These are phyloP conservation scores for Eudemis profundana DNA, from an alignment of 2,888 invertebrate species.

Conservation along the genomic window DNA sequence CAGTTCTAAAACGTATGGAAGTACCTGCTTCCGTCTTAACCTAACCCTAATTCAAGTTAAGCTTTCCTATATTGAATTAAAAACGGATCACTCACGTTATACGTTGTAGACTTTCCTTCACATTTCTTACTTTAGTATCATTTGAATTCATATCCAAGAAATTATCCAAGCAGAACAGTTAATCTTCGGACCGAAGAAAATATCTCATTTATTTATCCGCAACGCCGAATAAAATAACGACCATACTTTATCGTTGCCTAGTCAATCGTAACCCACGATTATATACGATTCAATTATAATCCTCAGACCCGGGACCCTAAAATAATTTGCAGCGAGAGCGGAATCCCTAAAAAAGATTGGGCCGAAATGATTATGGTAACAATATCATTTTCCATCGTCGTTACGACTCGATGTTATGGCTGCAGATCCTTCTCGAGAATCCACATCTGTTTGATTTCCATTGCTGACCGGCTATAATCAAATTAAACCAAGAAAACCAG, in stretches of 20 bases:
- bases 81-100: background rate
- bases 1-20: too few relatives aligned
- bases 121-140: too few relatives aligned
- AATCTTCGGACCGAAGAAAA: background rate
- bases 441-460: slow-evolving; percentile 1
- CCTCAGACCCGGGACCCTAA: slow-evolving; percentile 31
- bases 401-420: slow-evolving; percentile 25
- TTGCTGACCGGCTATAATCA: background rate
- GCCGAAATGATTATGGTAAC: slow-evolving; percentile 38
- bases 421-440: background rate
- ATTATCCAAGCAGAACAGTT: background rate
- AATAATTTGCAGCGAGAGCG: slow-evolving; percentile 39
- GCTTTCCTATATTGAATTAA: too few relatives aligned
- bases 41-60: too few relatives aligned
- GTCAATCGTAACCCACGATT: slow-evolving; percentile 40
- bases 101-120: too few relatives aligned
- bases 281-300: slow-evolving; percentile 41
- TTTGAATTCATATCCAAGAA: background rate
- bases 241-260: slow-evolving; percentile 16
- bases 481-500: background rate
- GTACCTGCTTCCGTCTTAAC: too few relatives aligned
- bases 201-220: slow-evolving; percentile 13
- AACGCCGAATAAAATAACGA: slow-evolving; percentile 3
- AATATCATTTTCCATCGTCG: slow-evolving; percentile 40
- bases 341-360: slow-evolving; percentile 38